Percentiles rank a stretch among this genome's conserved stretches.
Evolutionary conservation across 2,113 vertebrate genomes (phyloP).

Genomic region (Reinhardtius hippoglossoides): DNA sequence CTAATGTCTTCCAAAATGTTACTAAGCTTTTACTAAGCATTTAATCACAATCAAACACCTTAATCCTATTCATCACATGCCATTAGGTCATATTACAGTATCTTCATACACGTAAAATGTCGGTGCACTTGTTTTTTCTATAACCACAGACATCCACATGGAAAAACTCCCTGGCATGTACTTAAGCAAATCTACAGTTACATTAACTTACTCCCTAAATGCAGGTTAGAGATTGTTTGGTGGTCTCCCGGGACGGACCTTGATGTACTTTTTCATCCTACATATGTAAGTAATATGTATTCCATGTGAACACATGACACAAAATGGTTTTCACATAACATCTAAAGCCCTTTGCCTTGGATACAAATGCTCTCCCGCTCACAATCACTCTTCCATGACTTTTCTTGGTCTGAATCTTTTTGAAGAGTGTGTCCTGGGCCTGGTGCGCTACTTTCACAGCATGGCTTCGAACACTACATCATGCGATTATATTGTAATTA

Average conservation of each 20-base stretch:
- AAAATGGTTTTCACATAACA: constrained; percentile 79
- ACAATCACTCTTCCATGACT: constrained; percentile 60
- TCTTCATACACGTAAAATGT: constrained; percentile 48
- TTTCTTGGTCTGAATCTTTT: constrained; percentile 54
- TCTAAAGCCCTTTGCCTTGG: constrained; percentile 60
- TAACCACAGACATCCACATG: constrained; percentile 67
- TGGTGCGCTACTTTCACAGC: constrained; percentile 46
- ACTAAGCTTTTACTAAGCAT: not conserved
- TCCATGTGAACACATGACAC: constrained; percentile 78
- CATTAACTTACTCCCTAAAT: constrained; percentile 74
- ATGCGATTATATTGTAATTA: constrained; percentile 53
- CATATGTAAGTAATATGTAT: constrained; percentile 83
- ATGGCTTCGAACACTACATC: constrained; percentile 49
- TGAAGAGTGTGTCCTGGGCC: constrained; percentile 27
- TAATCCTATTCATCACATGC: constrained; percentile 22
- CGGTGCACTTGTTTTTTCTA: constrained; percentile 48
- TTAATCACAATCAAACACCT: constrained; percentile 18
- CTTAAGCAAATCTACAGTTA: constrained; percentile 80
- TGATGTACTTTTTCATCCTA: constrained; percentile 78
- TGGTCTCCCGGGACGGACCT: constrained; percentile 66
- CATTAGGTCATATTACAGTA: constrained; percentile 18
- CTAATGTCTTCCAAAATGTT: not conserved
- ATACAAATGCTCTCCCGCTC: constrained; percentile 63
- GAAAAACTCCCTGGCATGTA: constrained; percentile 73
- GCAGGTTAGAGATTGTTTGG: constrained; percentile 77